Percentiles rank a stretch among this genome's conserved stretches.
These are phyloP conservation scores for Ptychadena robeensis DNA, from an alignment of 2,797 vertebrate species.

Conservation along the genomic window DNA sequence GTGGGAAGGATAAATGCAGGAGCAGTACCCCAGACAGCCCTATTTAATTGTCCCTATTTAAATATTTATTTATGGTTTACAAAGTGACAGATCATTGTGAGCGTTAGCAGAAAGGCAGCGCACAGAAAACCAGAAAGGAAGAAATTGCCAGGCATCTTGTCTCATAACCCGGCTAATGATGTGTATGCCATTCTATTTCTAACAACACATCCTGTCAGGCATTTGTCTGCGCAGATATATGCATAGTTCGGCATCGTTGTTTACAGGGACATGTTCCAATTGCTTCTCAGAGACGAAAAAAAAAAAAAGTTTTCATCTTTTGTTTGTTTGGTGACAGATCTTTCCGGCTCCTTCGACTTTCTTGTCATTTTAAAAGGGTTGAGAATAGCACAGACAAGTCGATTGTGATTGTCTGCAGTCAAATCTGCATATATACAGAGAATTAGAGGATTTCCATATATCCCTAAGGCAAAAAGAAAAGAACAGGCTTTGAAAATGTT, in stretches of 20 bases:
- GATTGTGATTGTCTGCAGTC: constrained; percentile 19
- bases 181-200: constrained; percentile 54
- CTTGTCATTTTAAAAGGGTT: constrained; percentile 53
- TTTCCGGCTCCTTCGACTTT: constrained; percentile 41
- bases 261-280: constrained; percentile 56
- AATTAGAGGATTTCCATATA: constrained; percentile 51
- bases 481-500: constrained; percentile 46
- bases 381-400: constrained; percentile 42
- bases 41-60: constrained; percentile 47
- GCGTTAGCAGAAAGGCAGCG: constrained; percentile 40
- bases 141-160: constrained; percentile 58
- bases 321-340: constrained; percentile 54
- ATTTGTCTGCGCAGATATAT: constrained; percentile 60
- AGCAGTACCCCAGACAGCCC: constrained; percentile 31
- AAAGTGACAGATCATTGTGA: constrained; percentile 58
- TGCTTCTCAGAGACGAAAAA: constrained; percentile 52
- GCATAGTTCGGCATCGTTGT: constrained; percentile 57
- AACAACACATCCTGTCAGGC: constrained; percentile 58
- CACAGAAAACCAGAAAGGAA: constrained; percentile 9
- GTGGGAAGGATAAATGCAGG: constrained; percentile 16
- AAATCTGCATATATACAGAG: constrained; percentile 49
- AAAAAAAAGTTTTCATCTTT: constrained; percentile 54
- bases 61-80: constrained; percentile 57
- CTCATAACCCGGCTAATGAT: constrained; percentile 61
- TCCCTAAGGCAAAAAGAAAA: constrained; percentile 47